Percentiles rank a stretch among this genome's conserved stretches.
Conservation (phyloP, 2,113 vertebrate species). For the Vireo altiloquus region DNA sequence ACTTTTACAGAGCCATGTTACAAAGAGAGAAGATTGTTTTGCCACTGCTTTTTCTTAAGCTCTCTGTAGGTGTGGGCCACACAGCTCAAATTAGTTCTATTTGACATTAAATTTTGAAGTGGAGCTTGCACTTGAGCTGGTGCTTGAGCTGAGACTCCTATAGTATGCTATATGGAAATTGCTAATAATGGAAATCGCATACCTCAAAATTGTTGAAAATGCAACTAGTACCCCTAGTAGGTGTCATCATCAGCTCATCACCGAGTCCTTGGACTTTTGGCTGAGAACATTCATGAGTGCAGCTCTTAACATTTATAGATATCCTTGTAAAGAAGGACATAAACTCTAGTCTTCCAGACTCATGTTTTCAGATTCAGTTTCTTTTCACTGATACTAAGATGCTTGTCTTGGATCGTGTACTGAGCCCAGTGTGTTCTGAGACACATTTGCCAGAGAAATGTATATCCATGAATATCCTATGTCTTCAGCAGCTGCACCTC, state of each 20-base stretch:
- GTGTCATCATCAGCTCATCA: not conserved
- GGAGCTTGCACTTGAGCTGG: not conserved
- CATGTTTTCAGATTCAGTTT: too few species aligned
- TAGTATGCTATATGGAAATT: not conserved
- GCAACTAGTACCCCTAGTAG: not conserved
- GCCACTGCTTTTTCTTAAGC: not conserved
- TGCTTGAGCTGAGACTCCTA: too few species aligned
- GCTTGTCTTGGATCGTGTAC: not conserved
- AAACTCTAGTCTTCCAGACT: not conserved
- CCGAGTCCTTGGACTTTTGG: not conserved
- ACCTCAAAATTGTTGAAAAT: not conserved
- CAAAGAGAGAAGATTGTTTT: not conserved
- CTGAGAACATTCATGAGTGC: not conserved
- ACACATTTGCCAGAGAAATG: not conserved
- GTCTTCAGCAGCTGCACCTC: not conserved
- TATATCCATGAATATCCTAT: not conserved
- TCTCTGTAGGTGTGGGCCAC: not conserved
- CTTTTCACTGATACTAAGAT: not conserved
- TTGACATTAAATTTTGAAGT: not conserved
- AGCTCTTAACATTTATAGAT: not conserved
- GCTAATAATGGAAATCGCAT: not conserved
- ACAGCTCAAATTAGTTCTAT: not conserved
- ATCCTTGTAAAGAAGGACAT: not conserved
- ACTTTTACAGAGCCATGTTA: not conserved
- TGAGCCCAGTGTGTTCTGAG: not conserved